Percentiles rank a stretch among this genome's conserved stretches.
These are phyloP conservation scores for Okamejei kenojei DNA, from an alignment of 2,797 vertebrate species.

Conservation along the genomic window DNA sequence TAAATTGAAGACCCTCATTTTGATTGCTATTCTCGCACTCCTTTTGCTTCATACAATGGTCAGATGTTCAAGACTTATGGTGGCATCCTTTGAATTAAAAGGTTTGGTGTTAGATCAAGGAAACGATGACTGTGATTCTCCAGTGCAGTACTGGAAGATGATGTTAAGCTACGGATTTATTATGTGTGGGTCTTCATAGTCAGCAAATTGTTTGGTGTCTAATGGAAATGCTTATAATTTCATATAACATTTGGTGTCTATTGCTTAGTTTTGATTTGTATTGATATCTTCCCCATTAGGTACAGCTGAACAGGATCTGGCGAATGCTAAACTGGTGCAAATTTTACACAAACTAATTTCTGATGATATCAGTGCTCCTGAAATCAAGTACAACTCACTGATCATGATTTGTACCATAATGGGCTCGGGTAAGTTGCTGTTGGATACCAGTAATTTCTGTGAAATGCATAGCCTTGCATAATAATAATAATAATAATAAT, in stretches of 20 bases:
- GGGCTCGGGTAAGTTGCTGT: constrained; percentile 75
- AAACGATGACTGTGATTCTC: too few species aligned
- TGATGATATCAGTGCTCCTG: constrained; percentile 87
- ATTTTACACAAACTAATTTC: constrained; percentile 92
- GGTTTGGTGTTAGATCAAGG: too few species aligned
- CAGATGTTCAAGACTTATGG: too few species aligned
- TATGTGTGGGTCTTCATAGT: too few species aligned
- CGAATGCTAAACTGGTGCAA: constrained; percentile 76
- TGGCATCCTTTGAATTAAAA: too few species aligned
- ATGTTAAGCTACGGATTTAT: too few species aligned
- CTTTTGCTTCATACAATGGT: too few species aligned
- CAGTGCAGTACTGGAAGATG: too few species aligned
- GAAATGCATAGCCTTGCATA: neutral
- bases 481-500: neutral
- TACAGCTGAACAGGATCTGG: constrained; percentile 87
- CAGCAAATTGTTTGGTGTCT: neutral
- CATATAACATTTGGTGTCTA: neutral
- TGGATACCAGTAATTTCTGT: neutral
- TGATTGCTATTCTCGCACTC: too few species aligned
- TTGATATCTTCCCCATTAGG: constrained; percentile 57
- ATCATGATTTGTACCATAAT: constrained; percentile 89
- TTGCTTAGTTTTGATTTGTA: constrained; percentile 15
- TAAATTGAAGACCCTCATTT: too few species aligned
- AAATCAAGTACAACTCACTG: constrained; percentile 99
- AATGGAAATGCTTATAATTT: neutral